Evolutionary conservation across 2,113 vertebrate genomes (phyloP).

Genomic region (Piprites chloris): DNA sequence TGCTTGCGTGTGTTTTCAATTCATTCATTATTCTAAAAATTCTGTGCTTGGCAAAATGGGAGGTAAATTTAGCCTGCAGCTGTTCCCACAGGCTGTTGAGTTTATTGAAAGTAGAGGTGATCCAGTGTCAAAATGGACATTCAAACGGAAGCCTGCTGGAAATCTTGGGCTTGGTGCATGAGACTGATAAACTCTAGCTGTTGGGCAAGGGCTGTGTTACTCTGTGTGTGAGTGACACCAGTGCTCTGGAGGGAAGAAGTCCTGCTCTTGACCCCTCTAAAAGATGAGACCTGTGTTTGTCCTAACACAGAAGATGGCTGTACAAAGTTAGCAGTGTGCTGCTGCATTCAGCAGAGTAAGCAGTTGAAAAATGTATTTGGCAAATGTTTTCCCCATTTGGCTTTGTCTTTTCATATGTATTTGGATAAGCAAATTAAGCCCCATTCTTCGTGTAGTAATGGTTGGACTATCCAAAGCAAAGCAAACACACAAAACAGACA

Average conservation of each 20-base stretch:
- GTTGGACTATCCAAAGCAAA: neutral
- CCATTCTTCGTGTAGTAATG: neutral
- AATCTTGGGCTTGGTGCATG: neutral
- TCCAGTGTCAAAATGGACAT: neutral
- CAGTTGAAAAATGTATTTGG: neutral
- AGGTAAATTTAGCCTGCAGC: neutral
- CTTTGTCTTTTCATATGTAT: constrained; percentile 20
- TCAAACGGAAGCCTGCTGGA: neutral
- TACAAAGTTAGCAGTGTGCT: neutral
- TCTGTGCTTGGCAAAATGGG: neutral
- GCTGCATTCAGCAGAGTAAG: neutral
- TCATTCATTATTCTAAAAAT: neutral
- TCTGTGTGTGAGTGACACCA: neutral
- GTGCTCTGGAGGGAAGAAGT: neutral
- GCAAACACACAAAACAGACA: neutral
- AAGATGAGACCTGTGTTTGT: neutral
- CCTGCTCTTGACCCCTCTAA: neutral
- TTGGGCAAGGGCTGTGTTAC: neutral
- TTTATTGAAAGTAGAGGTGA: neutral
- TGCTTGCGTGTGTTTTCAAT: neutral
- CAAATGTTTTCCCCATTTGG: neutral
- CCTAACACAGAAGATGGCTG: neutral
- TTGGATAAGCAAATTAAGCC: constrained; percentile 35
- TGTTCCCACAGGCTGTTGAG: neutral
- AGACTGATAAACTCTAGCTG: neutral